Base-by-base conservation (phyloP, 2,888 invertebrate genomes). In the Sialis fuliginosa region DNA sequence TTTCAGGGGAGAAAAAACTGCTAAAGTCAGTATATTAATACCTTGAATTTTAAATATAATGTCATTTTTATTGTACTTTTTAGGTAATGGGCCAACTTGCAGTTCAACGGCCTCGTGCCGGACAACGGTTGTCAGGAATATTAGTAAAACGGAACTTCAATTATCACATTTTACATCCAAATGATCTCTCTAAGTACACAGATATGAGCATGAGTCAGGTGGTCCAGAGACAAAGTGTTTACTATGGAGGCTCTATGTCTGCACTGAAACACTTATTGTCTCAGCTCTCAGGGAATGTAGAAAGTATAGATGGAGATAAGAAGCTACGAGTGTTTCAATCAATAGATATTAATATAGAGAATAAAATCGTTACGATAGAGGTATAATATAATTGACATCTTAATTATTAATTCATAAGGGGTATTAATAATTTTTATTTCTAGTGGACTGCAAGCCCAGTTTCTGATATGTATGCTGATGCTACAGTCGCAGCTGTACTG, bases 381-480 rank as follows among this genome's bases (percentile, higher is more conserved):
- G 79, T 79, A 54, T 47, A 6, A 37, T 1, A 37, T 37, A 37
- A 7, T 35, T 9, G 35, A 22, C 22, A 22, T 2, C 22, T 22
- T 2, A 22, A 22, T 22, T 22, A 4, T 22, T 22, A 22, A 2
- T 22, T 22, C 22, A 22, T 22, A 22, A 22, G 22, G 2, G 22
- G 22, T 22, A 22, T 22, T 22, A 22, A 22, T 22, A 22, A 22
- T 4, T 22, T 51, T 42, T 51, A 46, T 53, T 56, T 57, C 48
- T 66, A 85, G 76, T 98, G 97, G 97, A 72, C 81, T 41, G 91
- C 95, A 6, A 88, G 85, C 60, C 95, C 97, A 1, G 84, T 95
- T 42, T 85, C 91, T 59, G 97, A 98, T 66, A 96, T 97, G 92
- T 97, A 85, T 66, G 96, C 97, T 32, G 97, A 98, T 69, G 87